Base-by-base conservation (phyloP, 2,113 vertebrate genomes). In the Daubentonia madagascariensis region DNA sequence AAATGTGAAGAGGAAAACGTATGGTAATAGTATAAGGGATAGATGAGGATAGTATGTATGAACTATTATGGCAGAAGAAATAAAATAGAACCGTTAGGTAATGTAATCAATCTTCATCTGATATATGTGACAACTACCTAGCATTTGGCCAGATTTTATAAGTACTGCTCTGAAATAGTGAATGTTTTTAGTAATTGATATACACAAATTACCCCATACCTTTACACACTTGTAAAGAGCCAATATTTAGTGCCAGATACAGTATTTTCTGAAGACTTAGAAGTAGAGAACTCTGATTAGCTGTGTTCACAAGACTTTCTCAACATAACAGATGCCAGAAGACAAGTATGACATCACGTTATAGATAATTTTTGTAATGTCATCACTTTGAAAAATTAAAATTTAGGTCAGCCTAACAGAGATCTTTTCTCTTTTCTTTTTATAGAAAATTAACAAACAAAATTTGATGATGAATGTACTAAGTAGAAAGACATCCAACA, bases 361-460 rank as follows among this genome's bases (percentile, higher is more conserved):
- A 89, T 18, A 57, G 61, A 59, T 89, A 40, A 88, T n/a, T 89
- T 95, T 89, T 95, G 11, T 97, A 73, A 97, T 80, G 1, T 18
- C 30, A 37, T 79, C n/a, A 75, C 54, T 96, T 95, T n/a, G 59
- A 92, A 96, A 85, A 94, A 10, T 65, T 81, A 50, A 85, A 79
- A 80, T 72, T 72, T 85, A 93, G 80, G 22, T 86, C 67, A 81
- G 57, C 28, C 65, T 52, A 84, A 35, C 13, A 52, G 37, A 91
- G 32, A 43, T 88, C 80, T 91, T 95, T 84, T 40, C 65, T 65
- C 59, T 85, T 83, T 88, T 59, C 48, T 83, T 85, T 72, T 50
- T 88, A 85, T 10, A 91, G 52, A 89, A 96, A 85, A 80, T 80
- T 75, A 95, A 94, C 63, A 45, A 86, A 48, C 22, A 81, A 93